These are phyloP conservation scores for Yponomeuta sedellus DNA, from an alignment of 2,888 invertebrate species.

Conservation along the genomic window DNA sequence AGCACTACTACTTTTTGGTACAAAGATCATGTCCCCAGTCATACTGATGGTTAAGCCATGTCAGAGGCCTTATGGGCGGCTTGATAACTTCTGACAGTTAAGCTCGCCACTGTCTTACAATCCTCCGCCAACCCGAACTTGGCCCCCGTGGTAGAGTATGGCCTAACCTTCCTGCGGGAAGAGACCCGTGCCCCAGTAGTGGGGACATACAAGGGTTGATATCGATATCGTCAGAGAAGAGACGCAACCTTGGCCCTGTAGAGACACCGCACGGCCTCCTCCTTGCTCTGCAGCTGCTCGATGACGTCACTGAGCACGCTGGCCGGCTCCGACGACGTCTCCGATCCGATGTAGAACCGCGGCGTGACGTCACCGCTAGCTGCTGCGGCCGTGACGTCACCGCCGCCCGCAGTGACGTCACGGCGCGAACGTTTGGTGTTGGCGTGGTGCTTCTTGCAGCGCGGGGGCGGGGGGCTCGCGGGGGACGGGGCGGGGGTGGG, in stretches of 20 bases:
- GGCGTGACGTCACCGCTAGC: slow-evolving; percentile 24
- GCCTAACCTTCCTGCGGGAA: too few species aligned
- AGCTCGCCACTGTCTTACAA: too few species aligned
- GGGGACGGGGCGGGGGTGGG: neutral
- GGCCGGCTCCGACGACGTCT: neutral
- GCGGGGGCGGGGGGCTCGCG: neutral
- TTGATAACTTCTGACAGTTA: too few species aligned
- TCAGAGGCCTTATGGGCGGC: too few species aligned
- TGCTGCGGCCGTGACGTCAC: slow-evolving; percentile 30
- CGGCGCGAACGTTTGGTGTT: slow-evolving; percentile 47
- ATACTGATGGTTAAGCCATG: too few species aligned
- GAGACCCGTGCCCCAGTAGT: too few species aligned
- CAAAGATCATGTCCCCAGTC: too few species aligned
- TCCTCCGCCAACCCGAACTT: too few species aligned
- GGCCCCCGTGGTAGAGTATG: too few species aligned
- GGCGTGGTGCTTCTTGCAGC: slow-evolving; percentile 60
- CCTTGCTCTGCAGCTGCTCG: neutral
- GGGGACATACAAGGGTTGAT: too few species aligned
- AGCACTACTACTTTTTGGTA: neutral
- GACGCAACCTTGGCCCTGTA: slow-evolving; percentile 4
- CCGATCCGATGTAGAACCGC: slow-evolving; percentile 51
- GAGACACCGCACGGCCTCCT: neutral
- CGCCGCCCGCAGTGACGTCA: slow-evolving; percentile 32
- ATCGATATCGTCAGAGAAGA: too few species aligned
- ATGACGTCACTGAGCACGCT: neutral